Evolutionary conservation across 2,888 invertebrate species (phyloP).

Genomic region (Apodemia zela): DNA sequence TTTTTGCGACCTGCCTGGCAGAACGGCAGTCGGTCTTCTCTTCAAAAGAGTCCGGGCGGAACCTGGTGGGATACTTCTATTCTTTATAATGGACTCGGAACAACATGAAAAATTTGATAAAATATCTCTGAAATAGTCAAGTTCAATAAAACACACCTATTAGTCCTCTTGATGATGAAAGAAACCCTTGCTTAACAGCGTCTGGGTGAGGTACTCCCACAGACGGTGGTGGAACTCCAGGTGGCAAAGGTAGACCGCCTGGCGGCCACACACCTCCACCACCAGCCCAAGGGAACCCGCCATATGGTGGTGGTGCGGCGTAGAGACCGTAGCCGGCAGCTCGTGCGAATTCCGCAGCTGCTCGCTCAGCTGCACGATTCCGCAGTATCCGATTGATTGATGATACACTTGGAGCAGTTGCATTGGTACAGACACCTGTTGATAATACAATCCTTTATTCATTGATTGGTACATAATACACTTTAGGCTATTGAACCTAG

Average conservation of each 20-base stretch:
- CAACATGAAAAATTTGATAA: too few relatives aligned
- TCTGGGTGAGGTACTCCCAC: conserved; percentile 72
- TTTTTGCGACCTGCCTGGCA: too few relatives aligned
- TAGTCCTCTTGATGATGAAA: conserved; percentile 61
- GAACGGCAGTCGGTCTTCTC: too few relatives aligned
- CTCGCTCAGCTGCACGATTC: conserved; percentile 97
- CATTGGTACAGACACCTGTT: conserved; percentile 95
- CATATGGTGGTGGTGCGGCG: conserved; percentile 86
- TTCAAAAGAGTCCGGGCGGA: too few relatives aligned
- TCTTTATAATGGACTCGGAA: too few relatives aligned
- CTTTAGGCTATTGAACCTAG: too few relatives aligned
- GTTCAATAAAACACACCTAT: conserved; percentile 46
- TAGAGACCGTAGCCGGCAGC: conserved; percentile 94
- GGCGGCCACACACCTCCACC: conserved; percentile 78
- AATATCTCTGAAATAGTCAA: not conserved
- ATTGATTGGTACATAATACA: not conserved
- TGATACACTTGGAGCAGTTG: conserved; percentile 97
- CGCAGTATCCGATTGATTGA: conserved; percentile 97
- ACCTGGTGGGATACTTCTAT: too few relatives aligned
- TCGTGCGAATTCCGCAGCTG: conserved; percentile 96
- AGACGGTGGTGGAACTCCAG: conserved; percentile 67
- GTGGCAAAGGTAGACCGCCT: conserved; percentile 77
- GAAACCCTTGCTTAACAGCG: conserved; percentile 68
- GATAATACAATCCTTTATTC: conserved; percentile 30
- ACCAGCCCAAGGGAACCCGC: conserved; percentile 80